Evolutionary conservation across 2,113 vertebrate species (phyloP).

Genomic region (Nestor notabilis): DNA sequence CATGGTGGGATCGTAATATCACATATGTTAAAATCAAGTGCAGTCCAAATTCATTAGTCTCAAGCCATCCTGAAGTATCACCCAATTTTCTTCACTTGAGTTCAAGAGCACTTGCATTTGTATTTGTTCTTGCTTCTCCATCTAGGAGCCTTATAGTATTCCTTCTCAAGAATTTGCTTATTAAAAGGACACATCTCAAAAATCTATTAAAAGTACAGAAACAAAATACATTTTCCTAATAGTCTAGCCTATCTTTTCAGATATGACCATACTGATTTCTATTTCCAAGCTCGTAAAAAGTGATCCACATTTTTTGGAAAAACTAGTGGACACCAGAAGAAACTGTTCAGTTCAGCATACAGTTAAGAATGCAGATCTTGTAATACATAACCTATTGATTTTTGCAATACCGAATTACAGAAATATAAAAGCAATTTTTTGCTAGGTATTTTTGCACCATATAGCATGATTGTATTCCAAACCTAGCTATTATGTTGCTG

Average conservation of each 20-base stretch:
- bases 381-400: background rate
- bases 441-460: background rate
- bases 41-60: background rate
- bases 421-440: background rate
- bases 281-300: background rate
- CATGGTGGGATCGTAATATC: background rate
- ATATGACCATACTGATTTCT: background rate
- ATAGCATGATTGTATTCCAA: background rate
- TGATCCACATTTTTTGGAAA: background rate
- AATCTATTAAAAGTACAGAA: background rate
- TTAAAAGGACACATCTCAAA: background rate
- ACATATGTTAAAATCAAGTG: background rate
- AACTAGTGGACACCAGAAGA: background rate
- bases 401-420: background rate
- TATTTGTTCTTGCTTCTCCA: background rate
- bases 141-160: background rate
- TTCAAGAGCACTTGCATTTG: background rate
- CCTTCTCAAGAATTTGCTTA: background rate
- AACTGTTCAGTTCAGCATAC: background rate
- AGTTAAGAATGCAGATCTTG: background rate
- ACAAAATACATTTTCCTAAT: background rate
- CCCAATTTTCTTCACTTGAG: background rate
- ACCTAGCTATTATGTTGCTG: background rate
- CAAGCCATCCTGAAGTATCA: background rate
- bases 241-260: background rate